Evolutionary conservation across 2,113 vertebrate species (phyloP), one percentile per base, ranked within the genome.

Genomic region (Psittacara wagleri): DNA sequence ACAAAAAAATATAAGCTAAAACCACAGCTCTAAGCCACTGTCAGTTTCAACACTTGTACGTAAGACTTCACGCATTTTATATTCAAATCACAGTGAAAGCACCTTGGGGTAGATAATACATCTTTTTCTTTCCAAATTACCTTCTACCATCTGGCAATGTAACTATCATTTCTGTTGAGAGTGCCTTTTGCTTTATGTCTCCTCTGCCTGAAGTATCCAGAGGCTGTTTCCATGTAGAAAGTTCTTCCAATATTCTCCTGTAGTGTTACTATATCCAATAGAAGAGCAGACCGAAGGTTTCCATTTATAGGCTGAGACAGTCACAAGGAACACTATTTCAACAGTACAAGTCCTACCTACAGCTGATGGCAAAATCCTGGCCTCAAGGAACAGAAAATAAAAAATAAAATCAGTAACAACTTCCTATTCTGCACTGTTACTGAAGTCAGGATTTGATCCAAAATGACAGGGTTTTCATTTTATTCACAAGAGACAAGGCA

Each of bases 171-270:
- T 88, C 41, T 83, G 43, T 17, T 72, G 46, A 84, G 61, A 90
- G 59, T 25, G 44, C 19, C 48, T 84, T 84, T 92, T 69, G 31
- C 18, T 82, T 68, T 69, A 10, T 17, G 52, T 79, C 59, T 79
- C 82, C 89, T 62, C 63, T 84, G 61, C 29, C 86, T 89, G n/a
- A 94, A 87, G 78, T 76, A 82, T 89, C 86, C 77, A 94, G 86
- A 89, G 86, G 88, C 88, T 91, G 35, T 81, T 94, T 94, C 76
- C 43, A 41, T 3, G 24, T 3, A 72, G 61, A 59, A 43, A 73
- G 62, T 49, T 94, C 79, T 91, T 92, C 86, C 84, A 91, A 28
- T 37, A n/a, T 68, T 77, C 87, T 95, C 72, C 80, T 55, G 67
- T 62, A 46, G 49, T 41, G n/a, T 76, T 76, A 76, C 59, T 54